Percentiles rank a stretch among this genome's conserved stretches.
Evolutionary conservation across 2,888 invertebrate genomes (phyloP).

Genomic region (Agriopis marginaria): DNA sequence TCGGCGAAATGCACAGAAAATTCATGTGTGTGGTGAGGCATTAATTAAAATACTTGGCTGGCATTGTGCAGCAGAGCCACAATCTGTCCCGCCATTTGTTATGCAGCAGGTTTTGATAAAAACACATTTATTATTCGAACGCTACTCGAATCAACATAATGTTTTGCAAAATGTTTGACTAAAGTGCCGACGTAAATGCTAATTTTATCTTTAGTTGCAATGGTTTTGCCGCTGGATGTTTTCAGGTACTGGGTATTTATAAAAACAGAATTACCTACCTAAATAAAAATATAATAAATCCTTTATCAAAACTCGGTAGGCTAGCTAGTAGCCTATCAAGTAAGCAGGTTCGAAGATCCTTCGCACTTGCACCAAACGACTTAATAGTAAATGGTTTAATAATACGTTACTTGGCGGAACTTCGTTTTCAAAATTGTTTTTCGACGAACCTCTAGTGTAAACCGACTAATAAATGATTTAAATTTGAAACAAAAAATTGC

Average conservation of each 20-base stretch:
- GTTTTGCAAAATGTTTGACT: constrained; percentile 49
- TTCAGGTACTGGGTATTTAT: not conserved
- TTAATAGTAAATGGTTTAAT: too few species aligned
- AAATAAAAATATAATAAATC: not conserved
- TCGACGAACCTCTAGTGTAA: too few species aligned
- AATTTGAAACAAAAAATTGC: too few species aligned
- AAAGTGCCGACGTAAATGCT: constrained; percentile 37
- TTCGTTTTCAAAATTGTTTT: too few species aligned
- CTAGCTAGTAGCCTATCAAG: too few species aligned
- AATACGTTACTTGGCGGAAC: too few species aligned
- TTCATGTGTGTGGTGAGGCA: constrained; percentile 70
- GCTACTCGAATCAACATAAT: constrained; percentile 50
- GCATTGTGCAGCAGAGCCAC: constrained; percentile 60
- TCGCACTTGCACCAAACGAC: too few species aligned
- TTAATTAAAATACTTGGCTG: constrained; percentile 78
- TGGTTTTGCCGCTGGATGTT: constrained; percentile 13
- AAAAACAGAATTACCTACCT: not conserved
- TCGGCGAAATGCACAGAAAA: constrained; percentile 69
- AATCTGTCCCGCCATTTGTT: constrained; percentile 62
- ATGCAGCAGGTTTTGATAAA: constrained; percentile 60
- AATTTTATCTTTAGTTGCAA: constrained; percentile 20
- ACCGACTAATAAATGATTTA: too few species aligned
- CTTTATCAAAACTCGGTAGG: too few species aligned
- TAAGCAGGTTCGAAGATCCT: too few species aligned
- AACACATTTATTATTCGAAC: constrained; percentile 53